Percentiles rank a stretch among this genome's conserved stretches.
phyloP scores from a whole-genome alignment of 2,113 vertebrate species.

The Onychostruthus taczanowskii region DNA sequence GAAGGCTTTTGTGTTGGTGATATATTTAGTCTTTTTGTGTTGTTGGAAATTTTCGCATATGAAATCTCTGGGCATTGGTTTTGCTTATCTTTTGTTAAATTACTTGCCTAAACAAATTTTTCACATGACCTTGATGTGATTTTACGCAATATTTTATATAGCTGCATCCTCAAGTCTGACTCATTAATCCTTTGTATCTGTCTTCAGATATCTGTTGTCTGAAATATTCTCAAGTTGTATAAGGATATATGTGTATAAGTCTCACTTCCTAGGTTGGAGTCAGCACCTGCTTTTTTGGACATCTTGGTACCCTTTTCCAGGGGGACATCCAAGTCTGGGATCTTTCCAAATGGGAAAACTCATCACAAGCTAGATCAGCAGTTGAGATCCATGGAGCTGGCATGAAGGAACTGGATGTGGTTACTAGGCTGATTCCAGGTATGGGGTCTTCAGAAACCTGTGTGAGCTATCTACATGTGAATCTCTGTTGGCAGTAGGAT shows the following conservation, averaged over 20 bases:
- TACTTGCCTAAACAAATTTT: neutral
- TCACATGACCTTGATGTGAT: neutral
- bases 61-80: neutral
- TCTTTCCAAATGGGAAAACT: neutral
- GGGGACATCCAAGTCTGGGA: accelerated
- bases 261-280: neutral
- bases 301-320: neutral
- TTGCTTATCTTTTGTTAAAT: neutral
- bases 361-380: neutral
- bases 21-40: neutral
- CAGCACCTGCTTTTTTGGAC: neutral
- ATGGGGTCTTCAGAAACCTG: neutral
- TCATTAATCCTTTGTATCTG: neutral
- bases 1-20: neutral
- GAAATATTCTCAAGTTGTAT: neutral
- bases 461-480: neutral
- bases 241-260: neutral
- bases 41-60: neutral
- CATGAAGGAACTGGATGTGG: neutral
- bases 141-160: neutral
- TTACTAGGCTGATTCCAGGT: neutral
- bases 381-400: neutral
- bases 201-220: neutral
- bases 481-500: neutral
- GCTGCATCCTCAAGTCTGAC: neutral